Evolutionary conservation across 2,888 invertebrate species (phyloP).

Genomic region (Scaptomyza parva): DNA sequence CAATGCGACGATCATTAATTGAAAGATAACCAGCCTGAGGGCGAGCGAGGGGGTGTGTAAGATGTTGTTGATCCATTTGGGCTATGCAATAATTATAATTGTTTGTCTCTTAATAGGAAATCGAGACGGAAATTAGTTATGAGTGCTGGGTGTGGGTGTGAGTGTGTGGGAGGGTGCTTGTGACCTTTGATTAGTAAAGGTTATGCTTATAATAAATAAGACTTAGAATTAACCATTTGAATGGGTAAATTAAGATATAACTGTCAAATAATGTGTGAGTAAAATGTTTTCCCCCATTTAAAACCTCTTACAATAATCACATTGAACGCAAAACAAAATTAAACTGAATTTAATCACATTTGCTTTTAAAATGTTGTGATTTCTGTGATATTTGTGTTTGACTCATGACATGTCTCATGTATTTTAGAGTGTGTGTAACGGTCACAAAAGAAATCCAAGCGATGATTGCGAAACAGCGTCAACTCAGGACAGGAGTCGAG

Average conservation of each 20-base stretch:
- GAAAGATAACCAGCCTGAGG: constrained; percentile 44
- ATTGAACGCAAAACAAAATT: background rate
- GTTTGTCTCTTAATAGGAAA: constrained; percentile 51
- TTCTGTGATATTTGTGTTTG: constrained; percentile 48
- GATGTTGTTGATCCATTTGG: constrained; percentile 59
- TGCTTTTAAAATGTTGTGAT: constrained; percentile 60
- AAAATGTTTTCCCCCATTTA: no score
- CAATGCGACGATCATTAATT: constrained; percentile 60
- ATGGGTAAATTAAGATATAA: no score
- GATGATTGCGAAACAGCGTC: constrained; percentile 45
- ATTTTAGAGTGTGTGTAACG: background rate
- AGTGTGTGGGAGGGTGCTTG: constrained; percentile 24
- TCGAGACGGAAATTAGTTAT: constrained; percentile 67
- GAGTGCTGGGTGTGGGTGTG: no score
- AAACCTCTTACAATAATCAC: background rate
- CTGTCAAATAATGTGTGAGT: no score
- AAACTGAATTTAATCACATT: constrained; percentile 37
- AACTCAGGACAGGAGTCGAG: constrained; percentile 46
- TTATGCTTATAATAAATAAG: constrained; percentile 33
- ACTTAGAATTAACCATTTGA: background rate
- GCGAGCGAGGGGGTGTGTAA: background rate
- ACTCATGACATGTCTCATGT: constrained; percentile 6
- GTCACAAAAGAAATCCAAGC: constrained; percentile 38
- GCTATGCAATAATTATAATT: constrained; percentile 43
- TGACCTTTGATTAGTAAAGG: constrained; percentile 53